A percentile compares a stretch with the other conserved stretches of the same genome.
These are phyloP conservation scores for Aphodius granarius DNA, from an alignment of 2,888 invertebrate genomes.

Conservation along the genomic window DNA sequence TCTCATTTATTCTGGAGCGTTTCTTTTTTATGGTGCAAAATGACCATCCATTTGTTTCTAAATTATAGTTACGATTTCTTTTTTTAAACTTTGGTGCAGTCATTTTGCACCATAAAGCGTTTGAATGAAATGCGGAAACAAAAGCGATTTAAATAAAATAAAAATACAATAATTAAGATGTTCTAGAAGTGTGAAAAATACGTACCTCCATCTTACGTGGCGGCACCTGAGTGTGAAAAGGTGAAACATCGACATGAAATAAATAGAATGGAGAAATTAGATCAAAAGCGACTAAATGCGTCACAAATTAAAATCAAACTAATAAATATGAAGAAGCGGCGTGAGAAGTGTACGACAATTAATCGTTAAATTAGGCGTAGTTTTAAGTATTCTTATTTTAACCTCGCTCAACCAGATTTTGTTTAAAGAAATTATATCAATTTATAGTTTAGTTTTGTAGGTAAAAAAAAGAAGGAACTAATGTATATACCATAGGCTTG, in stretches of 20 bases:
- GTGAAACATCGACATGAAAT: constrained; percentile 61
- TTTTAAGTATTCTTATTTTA: background rate
- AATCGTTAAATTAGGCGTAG: background rate
- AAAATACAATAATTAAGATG: constrained; percentile 9
- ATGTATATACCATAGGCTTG: constrained; percentile 78
- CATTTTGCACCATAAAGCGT: too few species aligned
- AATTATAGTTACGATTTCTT: background rate
- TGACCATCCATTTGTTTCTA: too few species aligned
- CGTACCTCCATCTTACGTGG: constrained; percentile 91
- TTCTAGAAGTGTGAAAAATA: constrained; percentile 41
- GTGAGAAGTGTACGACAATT: background rate
- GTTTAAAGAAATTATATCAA: background rate
- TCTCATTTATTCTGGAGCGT: too few species aligned
- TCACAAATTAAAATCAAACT: background rate
- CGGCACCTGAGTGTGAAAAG: constrained; percentile 68
- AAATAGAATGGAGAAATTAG: constrained; percentile 58
- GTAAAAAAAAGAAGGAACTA: constrained; percentile 40
- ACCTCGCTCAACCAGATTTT: background rate
- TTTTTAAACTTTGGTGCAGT: too few species aligned
- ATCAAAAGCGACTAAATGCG: constrained; percentile 42
- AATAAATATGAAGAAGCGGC: background rate
- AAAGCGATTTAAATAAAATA: background rate
- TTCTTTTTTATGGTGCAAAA: too few species aligned
- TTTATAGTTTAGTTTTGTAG: constrained; percentile 17
- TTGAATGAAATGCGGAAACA: background rate